Base-by-base conservation (phyloP, 1,140 invertebrate species). In the Cherax quadricarinatus region DNA sequence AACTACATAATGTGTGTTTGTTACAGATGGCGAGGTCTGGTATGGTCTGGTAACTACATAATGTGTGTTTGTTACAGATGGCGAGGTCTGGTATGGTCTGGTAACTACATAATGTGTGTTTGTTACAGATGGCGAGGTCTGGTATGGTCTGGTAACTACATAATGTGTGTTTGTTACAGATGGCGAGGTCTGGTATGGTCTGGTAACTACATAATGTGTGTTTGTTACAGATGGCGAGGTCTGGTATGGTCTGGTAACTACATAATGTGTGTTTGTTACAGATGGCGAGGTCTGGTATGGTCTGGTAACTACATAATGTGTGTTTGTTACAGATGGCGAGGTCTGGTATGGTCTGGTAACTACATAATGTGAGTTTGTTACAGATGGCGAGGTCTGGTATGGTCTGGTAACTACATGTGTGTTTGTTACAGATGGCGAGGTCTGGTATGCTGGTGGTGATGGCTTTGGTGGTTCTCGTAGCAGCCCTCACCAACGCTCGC, bases 381-480 rank as follows among this genome's bases (percentile, higher is more conserved):
- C 53, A 88, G 87, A 88, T 88, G 87, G 53, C 78, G 78, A 70
- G 87, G 24, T 48, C 78, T 21, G 66, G 66, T 4, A 49, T 88
- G 30, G 30, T 41, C 30, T 41, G 30, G 30, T 41, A 41, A 41
- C 30, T 41, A 41, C 30, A 2, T 78, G 30, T 41, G 30, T 41
- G 30, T 41, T 41, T 41, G 30, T 41, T 12, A 21, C 78, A 88
- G 87, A 88, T 88, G 87, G 53, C 78, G 78, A 70, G 87, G 24
- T 48, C 78, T 21, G 66, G 66, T 4, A 49, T 88, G 30, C 57
- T 88, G n/a, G 79, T 88, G 24, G 53, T 88, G 57, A 41, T 81
- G 78, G 75, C 53, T 30, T n/a, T 88, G 53, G 75, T 88, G 12
- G 87, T 88, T 53, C 30, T 88, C 53, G 79, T 57, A 18, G 87